Base-by-base conservation (phyloP, 1,140 invertebrate genomes). In the Megathymus violae region DNA sequence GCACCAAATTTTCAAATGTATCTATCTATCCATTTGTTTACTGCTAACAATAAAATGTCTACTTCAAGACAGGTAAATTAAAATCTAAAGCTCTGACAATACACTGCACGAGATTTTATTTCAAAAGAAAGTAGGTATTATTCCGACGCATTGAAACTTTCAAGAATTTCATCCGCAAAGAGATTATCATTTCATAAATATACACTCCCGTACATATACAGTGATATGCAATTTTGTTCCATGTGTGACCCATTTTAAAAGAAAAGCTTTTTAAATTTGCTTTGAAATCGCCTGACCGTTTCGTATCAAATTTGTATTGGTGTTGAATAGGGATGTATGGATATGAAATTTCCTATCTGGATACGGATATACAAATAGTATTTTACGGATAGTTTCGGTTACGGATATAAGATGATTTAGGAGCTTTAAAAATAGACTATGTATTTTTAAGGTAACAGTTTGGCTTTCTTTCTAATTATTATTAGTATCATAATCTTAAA, bases 41-140 rank as follows among this genome's bases (percentile, higher is more conserved):
- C n/a, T n/a, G 19, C 19, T 46, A 46, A 46, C 17, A 0, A 46
- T 11, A 19, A 19, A 46, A 22, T 16, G 19, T 11, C 43, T 11
- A n/a, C 6, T 34, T 34, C 19, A 11, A 52, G 16, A 4, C 50
- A 52, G 50, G 50, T 52, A 52, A 17, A 48, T 48, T 22, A 52
- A 38, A 52, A 41, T 52, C 10, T 51, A 51, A 52, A 52, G 15
- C 31, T 25, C 36, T 7, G 17, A 19, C 50, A 52, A 52, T 34
- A n/a, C n/a, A 52, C 34, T 34, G 17, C 14, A 19, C 36, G 38
- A 52, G 50, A 52, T 52, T 52, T 52, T 52, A 52, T 52, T 52
- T 52, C 50, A 52, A 52, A 52, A 52, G 48, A n/a, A 51, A 51
- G 50, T 40, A 52, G 40, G 50, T 17, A 40, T 52, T 52, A 52